Conservation (phyloP, 30 jellyfish, hydroid and myxozoan species). For the Pelagia noctiluca region DNA sequence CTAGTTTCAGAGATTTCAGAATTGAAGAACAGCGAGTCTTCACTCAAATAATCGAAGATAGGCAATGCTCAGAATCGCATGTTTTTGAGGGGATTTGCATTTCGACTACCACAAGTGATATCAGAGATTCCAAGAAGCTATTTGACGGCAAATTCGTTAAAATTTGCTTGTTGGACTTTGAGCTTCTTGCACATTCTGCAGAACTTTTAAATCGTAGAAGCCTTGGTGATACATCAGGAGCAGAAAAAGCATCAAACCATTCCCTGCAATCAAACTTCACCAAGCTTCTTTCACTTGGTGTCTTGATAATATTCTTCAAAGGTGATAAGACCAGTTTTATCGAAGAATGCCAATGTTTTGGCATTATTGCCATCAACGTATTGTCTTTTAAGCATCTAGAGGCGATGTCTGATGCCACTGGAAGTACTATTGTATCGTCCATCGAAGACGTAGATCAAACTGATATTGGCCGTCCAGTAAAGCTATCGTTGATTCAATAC, state of each 20-base stretch:
- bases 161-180: conserved; percentile 58
- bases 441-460: conserved; percentile 7
- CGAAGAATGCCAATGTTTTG: conserved; percentile 8
- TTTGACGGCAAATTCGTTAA: conserved; percentile 19
- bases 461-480: conserved; percentile 34
- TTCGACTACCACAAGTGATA: background rate
- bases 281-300: background rate
- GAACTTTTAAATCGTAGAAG: background rate
- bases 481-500: background rate
- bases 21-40: background rate
- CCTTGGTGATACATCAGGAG: too few species aligned
- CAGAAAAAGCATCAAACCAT: too few species aligned
- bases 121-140: background rate
- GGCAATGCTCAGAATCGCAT: conserved; percentile 19
- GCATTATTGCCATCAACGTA: conserved; percentile 25
- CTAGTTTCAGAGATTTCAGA: background rate
- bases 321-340: conserved; percentile 24
- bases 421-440: conserved; percentile 41
- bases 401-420: conserved; percentile 45
- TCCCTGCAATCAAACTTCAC: too few species aligned
- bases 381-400: conserved; percentile 9
- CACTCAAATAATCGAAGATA: conserved; percentile 23
- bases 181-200: background rate
- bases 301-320: conserved; percentile 39
- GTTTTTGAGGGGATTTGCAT: conserved; percentile 52